These are phyloP conservation scores for Glomeris maerens DNA, from an alignment of 1,140 invertebrate genomes.

Conservation along the genomic window DNA sequence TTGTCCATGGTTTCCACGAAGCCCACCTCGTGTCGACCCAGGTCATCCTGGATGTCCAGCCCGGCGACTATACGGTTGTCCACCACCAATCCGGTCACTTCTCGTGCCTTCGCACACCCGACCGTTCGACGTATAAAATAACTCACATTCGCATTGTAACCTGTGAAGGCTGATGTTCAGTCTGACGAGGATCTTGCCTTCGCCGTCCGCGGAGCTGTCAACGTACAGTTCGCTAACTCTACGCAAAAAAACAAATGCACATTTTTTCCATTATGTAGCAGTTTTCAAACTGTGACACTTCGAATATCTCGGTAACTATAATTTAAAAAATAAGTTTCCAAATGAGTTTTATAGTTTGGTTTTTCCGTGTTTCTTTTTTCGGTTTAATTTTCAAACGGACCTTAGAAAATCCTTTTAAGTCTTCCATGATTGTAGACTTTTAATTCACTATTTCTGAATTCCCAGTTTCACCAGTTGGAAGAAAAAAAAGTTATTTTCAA, in stretches of 20 bases:
- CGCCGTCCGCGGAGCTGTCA: slow-evolving; percentile 37
- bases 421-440: too few relatives aligned
- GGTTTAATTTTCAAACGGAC: too few relatives aligned
- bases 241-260: slow-evolving; percentile 18
- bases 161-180: slow-evolving; percentile 39
- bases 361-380: not conserved
- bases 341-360: not conserved
- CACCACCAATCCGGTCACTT: slow-evolving; percentile 6
- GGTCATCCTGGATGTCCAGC: slow-evolving; percentile 48
- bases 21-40: slow-evolving; percentile 48
- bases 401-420: too few relatives aligned
- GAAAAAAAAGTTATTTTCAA: too few relatives aligned
- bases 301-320: too few relatives aligned
- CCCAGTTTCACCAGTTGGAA: too few relatives aligned
- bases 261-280: too few relatives aligned
- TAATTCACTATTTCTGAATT: too few relatives aligned
- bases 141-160: slow-evolving; percentile 39
- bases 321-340: not conserved
- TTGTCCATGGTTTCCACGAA: slow-evolving; percentile 44
- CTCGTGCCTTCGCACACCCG: not conserved
- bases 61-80: slow-evolving; percentile 43
- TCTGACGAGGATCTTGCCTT: slow-evolving; percentile 38
- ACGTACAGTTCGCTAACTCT: slow-evolving; percentile 43
- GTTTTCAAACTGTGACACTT: too few relatives aligned
- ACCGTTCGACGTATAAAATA: not conserved